Evolutionary conservation across 2,797 vertebrate species (phyloP), one percentile per base, ranked within the genome.

Genomic region (Tolypeutes matacus): DNA sequence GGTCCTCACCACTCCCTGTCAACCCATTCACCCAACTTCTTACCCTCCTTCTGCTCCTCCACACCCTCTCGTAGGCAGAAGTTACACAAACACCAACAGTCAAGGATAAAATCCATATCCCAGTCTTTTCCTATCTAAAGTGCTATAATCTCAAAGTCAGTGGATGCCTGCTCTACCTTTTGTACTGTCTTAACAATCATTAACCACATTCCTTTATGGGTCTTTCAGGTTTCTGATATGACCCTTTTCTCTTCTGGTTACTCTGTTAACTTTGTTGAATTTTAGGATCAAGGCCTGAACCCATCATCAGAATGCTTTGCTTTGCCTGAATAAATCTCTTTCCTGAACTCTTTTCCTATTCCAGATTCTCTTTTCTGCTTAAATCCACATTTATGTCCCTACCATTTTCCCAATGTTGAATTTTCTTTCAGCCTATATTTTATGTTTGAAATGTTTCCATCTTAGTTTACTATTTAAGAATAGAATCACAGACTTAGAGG

Each of bases 391-490:
- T 72, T 7, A 21, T 9, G 46, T 69, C 20, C 34, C 29, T 58
- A 31, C 67, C 82, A 82, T 34, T 81, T 72, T 56, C 29, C 23
- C 29, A 46, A 25, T 31, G 5, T 25, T 10, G 49, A 75, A 15
- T 13, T 83, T 75, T 86, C 58, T 88, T 87, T 95, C 29, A 67
- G 10, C 49, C 17, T 84, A 53, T 89, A 5, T 80, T 89, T 86
- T 73, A 69, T 53, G 8, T 81, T 94, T 93, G 69, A 77, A 78
- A 86, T 80, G 12, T 56, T 36, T 94, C 80, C 21, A 64, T 29
- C 64, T 92, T 92, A 17, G 64, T 4, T 84, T 90, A 58, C 14
- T 34, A 65, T 53, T 51, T 91, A 70, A 69, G 86, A 78, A 76
- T 31, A 78, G 62, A 88, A 88, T 87, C 18, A 49, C n/a, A 56